phyloP scores from a whole-genome alignment of 2,888 invertebrate species.

The Chrysotoxum bicinctum region DNA sequence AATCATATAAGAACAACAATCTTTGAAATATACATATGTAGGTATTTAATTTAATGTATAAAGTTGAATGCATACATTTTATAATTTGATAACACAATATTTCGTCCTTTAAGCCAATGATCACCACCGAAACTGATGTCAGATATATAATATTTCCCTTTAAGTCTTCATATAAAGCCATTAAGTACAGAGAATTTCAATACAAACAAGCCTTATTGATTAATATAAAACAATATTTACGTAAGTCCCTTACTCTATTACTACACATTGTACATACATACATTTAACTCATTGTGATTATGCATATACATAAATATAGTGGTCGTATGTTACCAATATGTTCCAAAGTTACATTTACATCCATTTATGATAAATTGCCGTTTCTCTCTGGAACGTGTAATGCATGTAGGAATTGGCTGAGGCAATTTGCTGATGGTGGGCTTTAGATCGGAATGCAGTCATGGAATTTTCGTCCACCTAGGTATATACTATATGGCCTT shows the following conservation, averaged over 20 bases:
- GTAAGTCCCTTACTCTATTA: not conserved
- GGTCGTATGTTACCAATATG: not conserved
- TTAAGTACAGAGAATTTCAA: not conserved
- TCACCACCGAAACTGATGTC: too few relatives aligned
- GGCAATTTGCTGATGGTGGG: constrained; percentile 20
- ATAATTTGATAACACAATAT: too few relatives aligned
- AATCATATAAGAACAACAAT: too few relatives aligned
- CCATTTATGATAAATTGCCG: constrained; percentile 21
- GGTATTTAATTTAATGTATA: too few relatives aligned
- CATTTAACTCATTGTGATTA: not conserved
- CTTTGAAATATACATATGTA: too few relatives aligned
- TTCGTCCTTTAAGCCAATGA: too few relatives aligned
- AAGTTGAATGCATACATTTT: too few relatives aligned
- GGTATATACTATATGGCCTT: not conserved
- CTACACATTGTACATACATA: not conserved
- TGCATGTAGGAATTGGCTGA: not conserved
- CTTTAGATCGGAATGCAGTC: not conserved
- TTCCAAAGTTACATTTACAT: constrained; percentile 9
- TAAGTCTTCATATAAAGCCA: too few relatives aligned
- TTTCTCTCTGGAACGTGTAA: constrained; percentile 10
- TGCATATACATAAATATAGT: not conserved
- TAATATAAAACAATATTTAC: not conserved
- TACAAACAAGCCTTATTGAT: not conserved
- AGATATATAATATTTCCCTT: too few relatives aligned
- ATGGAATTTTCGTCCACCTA: constrained; percentile 15